A percentile compares a stretch with the other conserved stretches of the same genome.
Conservation (phyloP, 2,888 invertebrate species). For the Brenthis hecate region DNA sequence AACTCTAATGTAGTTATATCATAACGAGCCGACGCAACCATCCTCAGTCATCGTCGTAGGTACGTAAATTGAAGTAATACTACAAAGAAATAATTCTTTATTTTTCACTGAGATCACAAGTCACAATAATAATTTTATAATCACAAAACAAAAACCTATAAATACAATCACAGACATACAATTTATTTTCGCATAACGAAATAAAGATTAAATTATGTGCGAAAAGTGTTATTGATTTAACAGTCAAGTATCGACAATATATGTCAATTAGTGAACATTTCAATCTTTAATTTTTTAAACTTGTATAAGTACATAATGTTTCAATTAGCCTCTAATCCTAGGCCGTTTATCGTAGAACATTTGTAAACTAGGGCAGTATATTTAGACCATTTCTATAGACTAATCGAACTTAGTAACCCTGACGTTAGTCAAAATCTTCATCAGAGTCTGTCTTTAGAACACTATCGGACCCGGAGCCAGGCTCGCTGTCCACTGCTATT, state of each 20-base stretch:
- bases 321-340: not conserved
- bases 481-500: constrained; percentile 71
- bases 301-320: too few relatives aligned
- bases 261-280: too few relatives aligned
- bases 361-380: constrained; percentile 28
- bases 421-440: constrained; percentile 70
- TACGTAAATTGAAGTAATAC: not conserved
- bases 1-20: too few relatives aligned
- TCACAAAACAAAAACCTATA: constrained; percentile 45
- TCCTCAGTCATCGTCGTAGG: too few relatives aligned
- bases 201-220: too few relatives aligned
- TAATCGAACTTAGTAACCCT: constrained; percentile 3
- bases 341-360: constrained; percentile 4
- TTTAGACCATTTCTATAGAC: constrained; percentile 14
- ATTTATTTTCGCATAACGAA: constrained; percentile 1
- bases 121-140: constrained; percentile 64
- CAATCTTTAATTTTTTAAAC: too few relatives aligned
- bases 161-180: constrained; percentile 34
- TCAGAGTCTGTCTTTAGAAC: constrained; percentile 77
- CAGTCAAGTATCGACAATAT: too few relatives aligned
- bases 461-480: constrained; percentile 76
- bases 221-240: too few relatives aligned
- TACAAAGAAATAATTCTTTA: constrained; percentile 53
- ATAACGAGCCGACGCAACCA: too few relatives aligned
- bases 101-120: constrained; percentile 77